Evolutionary conservation across 2,888 invertebrate species (phyloP).

Genomic region (Mystacides longicornis): DNA sequence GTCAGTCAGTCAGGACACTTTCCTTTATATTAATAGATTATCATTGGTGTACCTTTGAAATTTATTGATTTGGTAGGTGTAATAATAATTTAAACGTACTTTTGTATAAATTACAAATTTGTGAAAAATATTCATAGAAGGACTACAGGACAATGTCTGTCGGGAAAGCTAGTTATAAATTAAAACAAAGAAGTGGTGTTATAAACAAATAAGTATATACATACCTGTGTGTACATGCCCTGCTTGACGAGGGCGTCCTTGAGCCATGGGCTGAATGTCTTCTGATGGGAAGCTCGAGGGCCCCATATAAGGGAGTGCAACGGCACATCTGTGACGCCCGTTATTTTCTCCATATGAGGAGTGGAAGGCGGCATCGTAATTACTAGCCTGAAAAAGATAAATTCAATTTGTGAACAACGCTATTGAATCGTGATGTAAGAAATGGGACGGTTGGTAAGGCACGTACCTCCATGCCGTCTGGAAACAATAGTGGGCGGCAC

Average conservation of each 20-base stretch:
- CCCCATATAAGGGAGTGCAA: constrained; percentile 87
- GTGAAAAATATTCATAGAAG: no score
- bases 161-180: no score
- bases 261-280: constrained; percentile 80
- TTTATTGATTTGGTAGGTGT: no score
- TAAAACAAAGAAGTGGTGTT: no score
- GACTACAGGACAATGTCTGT: no score
- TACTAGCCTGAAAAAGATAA: constrained; percentile 52
- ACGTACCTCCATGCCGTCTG: constrained; percentile 71
- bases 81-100: no score
- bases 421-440: not conserved
- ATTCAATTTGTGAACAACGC: not conserved
- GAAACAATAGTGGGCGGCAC: constrained; percentile 88
- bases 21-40: no score
- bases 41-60: no score
- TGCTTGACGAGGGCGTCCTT: constrained; percentile 88
- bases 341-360: constrained; percentile 74
- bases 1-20: no score
- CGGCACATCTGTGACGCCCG: constrained; percentile 58
- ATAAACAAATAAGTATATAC: not conserved
- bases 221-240: constrained; percentile 75
- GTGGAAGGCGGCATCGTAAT: constrained; percentile 85
- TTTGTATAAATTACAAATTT: no score
- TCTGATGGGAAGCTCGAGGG: constrained; percentile 71
- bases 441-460: not conserved